Percentiles rank a stretch among this genome's conserved stretches.
phyloP scores from a whole-genome alignment of 2,888 invertebrate genomes.

The Pocota personata region DNA sequence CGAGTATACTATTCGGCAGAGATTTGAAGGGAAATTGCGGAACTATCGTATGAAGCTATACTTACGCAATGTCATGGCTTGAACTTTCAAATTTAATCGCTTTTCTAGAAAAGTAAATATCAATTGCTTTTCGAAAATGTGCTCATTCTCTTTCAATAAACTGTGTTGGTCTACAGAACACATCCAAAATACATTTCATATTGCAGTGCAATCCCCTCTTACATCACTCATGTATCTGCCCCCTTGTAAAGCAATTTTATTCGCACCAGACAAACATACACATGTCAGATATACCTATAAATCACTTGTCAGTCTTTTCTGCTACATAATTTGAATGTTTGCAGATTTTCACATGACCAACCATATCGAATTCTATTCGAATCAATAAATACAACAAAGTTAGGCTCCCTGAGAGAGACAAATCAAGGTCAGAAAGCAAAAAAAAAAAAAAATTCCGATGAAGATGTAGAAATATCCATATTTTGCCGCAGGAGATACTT shows the following conservation, averaged over 20 bases:
- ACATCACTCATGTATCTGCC: background rate
- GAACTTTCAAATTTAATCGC: too few relatives aligned
- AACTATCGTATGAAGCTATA: too few relatives aligned
- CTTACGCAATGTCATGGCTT: too few relatives aligned
- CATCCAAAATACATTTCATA: background rate
- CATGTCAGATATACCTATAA: conserved; percentile 2
- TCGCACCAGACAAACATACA: conserved; percentile 9
- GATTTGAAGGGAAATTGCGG: background rate
- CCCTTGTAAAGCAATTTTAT: background rate
- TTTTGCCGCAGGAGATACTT: background rate
- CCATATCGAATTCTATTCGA: background rate
- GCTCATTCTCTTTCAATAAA: too few relatives aligned
- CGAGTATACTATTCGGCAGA: too few relatives aligned
- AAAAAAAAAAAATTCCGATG: background rate
- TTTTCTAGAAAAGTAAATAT: too few relatives aligned
- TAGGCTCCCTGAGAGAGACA: background rate
- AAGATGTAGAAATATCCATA: background rate
- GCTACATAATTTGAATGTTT: conserved; percentile 8
- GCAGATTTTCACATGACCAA: conserved; percentile 12
- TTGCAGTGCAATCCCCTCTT: background rate
- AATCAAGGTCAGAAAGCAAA: background rate
- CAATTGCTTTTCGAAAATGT: too few relatives aligned
- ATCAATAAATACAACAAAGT: conserved; percentile 7
- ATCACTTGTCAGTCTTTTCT: conserved; percentile 7
- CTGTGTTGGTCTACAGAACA: too few relatives aligned